phyloP scores from a whole-genome alignment of 2,888 invertebrate species.

The Tridacna crocea region DNA sequence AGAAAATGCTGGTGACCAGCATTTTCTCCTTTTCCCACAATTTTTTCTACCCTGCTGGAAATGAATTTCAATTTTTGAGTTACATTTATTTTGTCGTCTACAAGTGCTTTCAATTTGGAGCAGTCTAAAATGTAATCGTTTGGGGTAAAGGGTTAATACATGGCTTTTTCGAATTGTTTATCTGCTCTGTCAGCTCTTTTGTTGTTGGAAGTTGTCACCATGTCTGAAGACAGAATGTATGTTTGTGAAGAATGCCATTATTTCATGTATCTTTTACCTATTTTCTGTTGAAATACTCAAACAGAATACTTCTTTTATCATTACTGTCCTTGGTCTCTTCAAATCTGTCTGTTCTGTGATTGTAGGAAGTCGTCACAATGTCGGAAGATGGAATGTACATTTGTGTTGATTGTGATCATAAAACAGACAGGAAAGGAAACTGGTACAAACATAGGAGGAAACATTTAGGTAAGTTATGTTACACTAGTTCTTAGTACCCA shows the following conservation, averaged over 20 bases:
- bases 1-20: background rate
- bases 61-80: no score
- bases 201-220: constrained; percentile 58
- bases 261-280: no score
- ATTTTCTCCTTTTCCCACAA: background rate
- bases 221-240: constrained; percentile 70
- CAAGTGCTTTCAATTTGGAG: no score
- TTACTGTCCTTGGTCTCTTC: no score
- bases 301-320: no score
- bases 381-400: constrained; percentile 70
- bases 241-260: constrained; percentile 59
- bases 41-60: no score
- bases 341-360: background rate
- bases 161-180: no score
- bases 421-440: constrained; percentile 77
- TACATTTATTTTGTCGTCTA: no score
- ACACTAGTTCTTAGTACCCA: background rate
- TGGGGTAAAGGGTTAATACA: no score
- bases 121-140: no score
- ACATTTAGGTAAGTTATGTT: constrained; percentile 70
- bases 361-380: constrained; percentile 62
- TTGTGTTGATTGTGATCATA: constrained; percentile 78
- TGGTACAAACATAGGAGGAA: constrained; percentile 81
- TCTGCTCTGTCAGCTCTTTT: no score
- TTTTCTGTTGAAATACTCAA: no score